Evolutionary conservation across 1,140 invertebrate species (phyloP), one percentile per base, ranked within the genome.

Genomic region (Holcopasites calliopsidis): DNA sequence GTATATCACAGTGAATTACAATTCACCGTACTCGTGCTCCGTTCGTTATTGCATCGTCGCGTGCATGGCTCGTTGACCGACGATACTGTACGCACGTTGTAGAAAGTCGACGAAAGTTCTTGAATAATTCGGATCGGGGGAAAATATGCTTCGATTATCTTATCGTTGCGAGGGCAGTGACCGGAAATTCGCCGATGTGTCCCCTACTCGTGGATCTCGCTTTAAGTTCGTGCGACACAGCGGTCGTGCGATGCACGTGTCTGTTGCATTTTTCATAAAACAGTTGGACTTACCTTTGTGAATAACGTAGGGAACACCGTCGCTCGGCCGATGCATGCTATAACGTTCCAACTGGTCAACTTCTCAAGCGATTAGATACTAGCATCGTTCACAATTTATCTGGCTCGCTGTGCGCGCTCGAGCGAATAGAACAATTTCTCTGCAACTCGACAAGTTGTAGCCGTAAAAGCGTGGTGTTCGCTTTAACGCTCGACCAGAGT

Each of bases 211-310:
- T 13, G 11, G 13, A 40, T 33, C 60, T 60, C 40, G 40, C n/a
- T 40, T 65, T 50, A 31, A 44, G 66, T 42, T n/a, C 38, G 23
- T 26, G 21, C 55, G 60, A 74, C 58, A 47, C 69, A 78, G 74
- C 35, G 76, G 50, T 76, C 40, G 62, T 49, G 13, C 26, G 18
- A 13, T 16, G 54, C 21, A 54, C 57, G 52, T 35, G 71, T 44
- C 11, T 31, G 1, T 47, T 82, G 54, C 76, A 82, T 82, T 71
- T 72, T 82, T 80, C 47, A 82, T 38, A 10, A 33, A 50, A 55
- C 61, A 60, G 66, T 82, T 47, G 72, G 6, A 42, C 31, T 35
- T 65, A 49, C 35, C 65, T 66, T 49, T 35, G 42, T 16, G 50
- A 58, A 58, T 38, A 70, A 40, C 21, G 23, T n/a, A 26, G 18